Base-by-base conservation (phyloP, 2,113 vertebrate genomes). In the Pyrgilauda ruficollis region DNA sequence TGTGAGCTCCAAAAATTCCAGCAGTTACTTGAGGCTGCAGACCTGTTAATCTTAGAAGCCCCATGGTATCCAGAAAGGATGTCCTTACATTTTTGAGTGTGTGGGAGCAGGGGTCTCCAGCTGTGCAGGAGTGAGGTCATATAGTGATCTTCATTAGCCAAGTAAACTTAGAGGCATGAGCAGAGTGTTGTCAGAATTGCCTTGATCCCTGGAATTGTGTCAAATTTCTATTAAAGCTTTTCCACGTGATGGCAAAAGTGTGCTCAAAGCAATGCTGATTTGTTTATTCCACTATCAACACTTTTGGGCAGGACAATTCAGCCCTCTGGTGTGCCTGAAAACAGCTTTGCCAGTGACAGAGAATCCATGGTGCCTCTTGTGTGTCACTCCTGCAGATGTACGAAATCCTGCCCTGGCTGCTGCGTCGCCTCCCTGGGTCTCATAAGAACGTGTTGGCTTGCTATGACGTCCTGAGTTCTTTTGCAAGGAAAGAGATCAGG, bases 401-500 rank as follows among this genome's bases (percentile, higher is more conserved):
- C 0, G 92, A 97, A 72, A 35, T 96, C 30, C 47, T 96, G 7
- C 96, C 97, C 41, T 85, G 96, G 93, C 55, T 96, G 33, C 43
- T 98, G 46, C 1, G 27, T 33, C 14, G 0, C 46, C 87, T 97
- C 18, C 96, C 95, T 7, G 97, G 97, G 23, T 93, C 96, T 64
- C 95, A 96, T 28, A 91, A 95, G 74, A 74, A 96, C 21, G 62
- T 8, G 0, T 69, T 97, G 23, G 63, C 73, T 87, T 67, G 53
- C 87, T 95, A 84, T n/a, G 61, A 96, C 50, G 30, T 63, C 31
- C 55, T 97, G 50, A 64, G 47, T 1, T 64, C 79, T 85, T 95
- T 96, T 47, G 76, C 95, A 94, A 63, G 26, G 53, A 93, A 41
- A 8, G 96, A 98, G 67, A 92, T 97, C 87, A 87, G 55, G 74